Base-by-base conservation (phyloP, 2,888 invertebrate species). In the Tetanocera ferruginea region DNA sequence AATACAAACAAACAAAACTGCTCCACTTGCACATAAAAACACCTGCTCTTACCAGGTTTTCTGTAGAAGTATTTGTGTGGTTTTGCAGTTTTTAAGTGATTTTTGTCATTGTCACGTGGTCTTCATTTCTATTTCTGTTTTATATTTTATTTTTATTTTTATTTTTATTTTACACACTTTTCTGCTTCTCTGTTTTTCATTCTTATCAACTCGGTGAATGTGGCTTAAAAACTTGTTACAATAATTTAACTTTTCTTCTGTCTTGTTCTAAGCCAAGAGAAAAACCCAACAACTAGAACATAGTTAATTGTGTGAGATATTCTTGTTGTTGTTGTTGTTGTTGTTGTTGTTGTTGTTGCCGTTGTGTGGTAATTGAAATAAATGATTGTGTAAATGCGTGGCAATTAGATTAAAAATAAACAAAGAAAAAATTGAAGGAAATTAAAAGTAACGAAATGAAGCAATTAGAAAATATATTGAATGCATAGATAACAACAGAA, bases 351-450 rank as follows among this genome's bases (percentile, higher is more conserved):
- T 60, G 28, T 28, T 60, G 9, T 23, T 57, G 6, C 5, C 9
- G 9, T n/a, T 57, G 9, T 28, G 17, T 5, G 60, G 67, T 31
- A 67, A 67, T 67, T 67, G 67, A 67, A 67, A 67, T 67, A 67
- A 67, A 67, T 67, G 31, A 34, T 34, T 37, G 67, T 67, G 67
- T 43, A 67, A 67, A 67, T 67, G 67, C 67, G 67, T 34, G 25
- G 67, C 17, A 67, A 67, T 67, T 67, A 67, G 34, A 19, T 67
- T 67, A 17, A 67, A 67, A 67, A 31, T n/a, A 23, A 25, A 60
- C 60, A 57, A 17, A n/a, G 57, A 57, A 19, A n/a, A 57, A 57
- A 57, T 57, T 23, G 9, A 60, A 28, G 60, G 5, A 28, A 60
- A 60, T 60, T 60, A 28, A 60, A 60, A 25, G 60, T 60, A 60